A percentile compares a stretch with the other conserved stretches of the same genome.
Conservation (phyloP, 92 coral and sea anemone genomes). For the Zoanthus gigantus region DNA sequence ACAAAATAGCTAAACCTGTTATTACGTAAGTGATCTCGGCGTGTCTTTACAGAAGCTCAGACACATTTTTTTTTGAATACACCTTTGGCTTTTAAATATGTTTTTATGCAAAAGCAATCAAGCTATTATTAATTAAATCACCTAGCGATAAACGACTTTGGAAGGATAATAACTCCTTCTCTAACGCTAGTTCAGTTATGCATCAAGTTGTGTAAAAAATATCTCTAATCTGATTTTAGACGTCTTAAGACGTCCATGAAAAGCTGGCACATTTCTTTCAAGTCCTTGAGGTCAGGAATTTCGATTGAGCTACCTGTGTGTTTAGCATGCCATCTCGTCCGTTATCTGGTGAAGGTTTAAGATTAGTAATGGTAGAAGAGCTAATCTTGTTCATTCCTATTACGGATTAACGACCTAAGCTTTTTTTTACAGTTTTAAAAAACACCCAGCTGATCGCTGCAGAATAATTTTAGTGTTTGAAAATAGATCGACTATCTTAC, state of each 20-base stretch:
- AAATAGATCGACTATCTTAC: slow-evolving; percentile 3
- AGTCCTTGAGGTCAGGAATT: slow-evolving; percentile 34
- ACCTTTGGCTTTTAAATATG: slow-evolving; percentile 2
- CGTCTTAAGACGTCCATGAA: not conserved
- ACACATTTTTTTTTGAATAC: not conserved
- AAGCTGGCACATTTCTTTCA: slow-evolving; percentile 37
- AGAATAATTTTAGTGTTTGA: not conserved
- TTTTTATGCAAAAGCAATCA: slow-evolving; percentile 15
- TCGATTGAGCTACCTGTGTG: not conserved
- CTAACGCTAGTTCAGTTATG: not conserved
- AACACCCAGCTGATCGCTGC: slow-evolving; percentile 29
- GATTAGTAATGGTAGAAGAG: slow-evolving; percentile 4
- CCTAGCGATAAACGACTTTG: slow-evolving; percentile 7
- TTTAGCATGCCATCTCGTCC: slow-evolving; percentile 12
- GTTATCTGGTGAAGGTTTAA: slow-evolving; percentile 1
- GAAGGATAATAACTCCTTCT: not conserved
- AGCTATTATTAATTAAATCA: not conserved
- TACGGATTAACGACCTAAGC: slow-evolving; percentile 27
- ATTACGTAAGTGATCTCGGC: not conserved
- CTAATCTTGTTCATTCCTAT: slow-evolving; percentile 27
- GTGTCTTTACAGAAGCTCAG: slow-evolving; percentile 17
- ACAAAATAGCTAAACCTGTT: slow-evolving; percentile 14
- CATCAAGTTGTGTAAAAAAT: not conserved
- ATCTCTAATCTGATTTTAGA: not conserved
- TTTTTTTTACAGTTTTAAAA: slow-evolving; percentile 7